Base-by-base conservation (phyloP, 2,797 vertebrate species). In the Sarcoramphus papa region DNA sequence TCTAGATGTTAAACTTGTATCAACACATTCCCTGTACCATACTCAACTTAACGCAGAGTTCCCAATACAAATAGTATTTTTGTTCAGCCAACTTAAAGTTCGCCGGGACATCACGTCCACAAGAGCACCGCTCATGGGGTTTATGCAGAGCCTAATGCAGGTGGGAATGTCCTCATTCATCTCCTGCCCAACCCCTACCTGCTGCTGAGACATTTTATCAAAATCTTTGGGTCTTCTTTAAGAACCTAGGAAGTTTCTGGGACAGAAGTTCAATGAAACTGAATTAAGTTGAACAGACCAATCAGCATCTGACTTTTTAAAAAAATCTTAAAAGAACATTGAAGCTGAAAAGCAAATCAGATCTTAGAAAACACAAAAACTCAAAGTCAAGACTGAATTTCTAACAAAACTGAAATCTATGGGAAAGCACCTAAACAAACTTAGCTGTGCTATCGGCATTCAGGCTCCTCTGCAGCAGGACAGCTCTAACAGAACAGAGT, bases 71-170 rank as follows among this genome's bases (percentile, higher is more conserved):
- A 35, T 1, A 45, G 14, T 3, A 35, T 7, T 2, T 0, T 9
- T 57, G 8, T 31, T 70, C n/a, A 40, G 47, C 12, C 73, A 72
- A 4, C 18, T 37, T 43, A 7, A 40, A 18, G 40, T 43, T 67
- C 2, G 1, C 0, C 2, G 3, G 22, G 14, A 37, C 22, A 20
- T 27, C 28, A 21, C 1, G 0, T 18, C 37, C 40, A 30, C 0
- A 2, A 45, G 12, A 72, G 11, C 35, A 22, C 10, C 1, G 0
- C 72, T 47, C 24, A 6, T 8, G 8, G 10, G 22, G 30, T 35
- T 84, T 25, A 10, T 8, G 8, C 24, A 31, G 20, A 74, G 31
- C 33, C 25, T 43, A 64, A 22, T 3, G 30, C 45, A 80, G 51
- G 21, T 64, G 20, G 22, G 20, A 94, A 78, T 4, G 0, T 41